Evolutionary conservation across 2,113 vertebrate genomes (phyloP).

Genomic region (Peromyscus californicus): DNA sequence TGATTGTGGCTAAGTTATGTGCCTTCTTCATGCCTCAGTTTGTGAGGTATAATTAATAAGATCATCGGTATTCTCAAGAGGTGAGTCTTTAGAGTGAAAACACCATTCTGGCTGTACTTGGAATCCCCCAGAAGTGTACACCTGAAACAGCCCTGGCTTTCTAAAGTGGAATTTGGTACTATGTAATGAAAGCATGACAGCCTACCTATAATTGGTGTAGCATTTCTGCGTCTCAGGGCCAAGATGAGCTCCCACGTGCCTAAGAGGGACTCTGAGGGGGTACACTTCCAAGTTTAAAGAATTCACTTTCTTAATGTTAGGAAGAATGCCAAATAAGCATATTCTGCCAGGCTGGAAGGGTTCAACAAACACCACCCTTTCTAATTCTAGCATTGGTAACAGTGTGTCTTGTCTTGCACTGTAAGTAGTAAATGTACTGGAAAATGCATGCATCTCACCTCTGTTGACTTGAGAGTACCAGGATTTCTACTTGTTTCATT

Average conservation of each 20-base stretch:
- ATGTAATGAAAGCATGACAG: background rate
- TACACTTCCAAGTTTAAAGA: slow-evolving; percentile 4
- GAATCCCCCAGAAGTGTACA: background rate
- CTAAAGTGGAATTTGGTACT: background rate
- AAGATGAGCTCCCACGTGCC: background rate
- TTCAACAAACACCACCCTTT: background rate
- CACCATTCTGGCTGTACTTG: background rate
- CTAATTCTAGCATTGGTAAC: background rate
- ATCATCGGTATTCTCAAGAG: background rate
- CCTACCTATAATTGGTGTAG: background rate
- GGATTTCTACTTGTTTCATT: background rate
- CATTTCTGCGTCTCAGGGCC: background rate
- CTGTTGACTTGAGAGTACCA: background rate
- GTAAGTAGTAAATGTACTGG: background rate
- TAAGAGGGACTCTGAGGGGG: background rate
- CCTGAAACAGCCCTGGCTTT: background rate
- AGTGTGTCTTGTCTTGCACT: background rate
- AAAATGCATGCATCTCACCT: background rate
- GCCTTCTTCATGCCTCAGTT: background rate
- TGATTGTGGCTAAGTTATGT: slow-evolving; percentile 15
- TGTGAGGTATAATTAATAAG: background rate
- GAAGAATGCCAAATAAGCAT: background rate
- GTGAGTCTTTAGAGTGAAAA: background rate
- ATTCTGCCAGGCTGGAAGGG: background rate
- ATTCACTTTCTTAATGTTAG: background rate